These are phyloP conservation scores for Rhynchomys soricoides DNA, from an alignment of 2,113 vertebrate genomes.

Conservation along the genomic window DNA sequence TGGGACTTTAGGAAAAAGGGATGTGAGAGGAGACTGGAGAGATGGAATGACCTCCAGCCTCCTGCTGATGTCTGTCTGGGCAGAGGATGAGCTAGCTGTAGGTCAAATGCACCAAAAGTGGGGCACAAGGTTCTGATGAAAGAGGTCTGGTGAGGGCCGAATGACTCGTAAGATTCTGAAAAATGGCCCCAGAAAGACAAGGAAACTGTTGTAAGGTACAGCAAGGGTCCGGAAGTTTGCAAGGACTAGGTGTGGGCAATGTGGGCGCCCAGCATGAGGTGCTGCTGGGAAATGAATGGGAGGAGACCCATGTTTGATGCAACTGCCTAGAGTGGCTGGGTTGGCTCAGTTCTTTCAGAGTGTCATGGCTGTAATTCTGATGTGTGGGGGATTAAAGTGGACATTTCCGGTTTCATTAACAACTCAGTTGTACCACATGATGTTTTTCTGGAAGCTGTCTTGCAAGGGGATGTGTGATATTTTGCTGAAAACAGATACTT, in stretches of 20 bases:
- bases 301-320: neutral
- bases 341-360: neutral
- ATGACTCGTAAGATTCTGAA: too few species aligned
- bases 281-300: neutral
- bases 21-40: neutral
- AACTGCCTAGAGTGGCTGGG: neutral
- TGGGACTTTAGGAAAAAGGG: neutral
- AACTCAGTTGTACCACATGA: too few species aligned
- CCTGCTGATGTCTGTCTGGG: neutral
- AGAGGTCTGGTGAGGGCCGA: neutral
- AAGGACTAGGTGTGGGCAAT: neutral
- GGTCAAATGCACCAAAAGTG: fast-evolving
- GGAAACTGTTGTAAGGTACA: neutral
- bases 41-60: neutral
- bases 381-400: neutral
- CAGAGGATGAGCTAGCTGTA: neutral
- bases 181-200: neutral
- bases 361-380: neutral
- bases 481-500: too few species aligned
- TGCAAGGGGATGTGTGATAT: too few species aligned
- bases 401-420: too few species aligned
- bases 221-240: neutral
- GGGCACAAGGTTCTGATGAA: too few species aligned
- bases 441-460: too few species aligned
- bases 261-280: neutral